Evolutionary conservation across 2,888 invertebrate genomes (phyloP), one percentile per base, ranked within the genome.

Genomic region (Unio delphinus): DNA sequence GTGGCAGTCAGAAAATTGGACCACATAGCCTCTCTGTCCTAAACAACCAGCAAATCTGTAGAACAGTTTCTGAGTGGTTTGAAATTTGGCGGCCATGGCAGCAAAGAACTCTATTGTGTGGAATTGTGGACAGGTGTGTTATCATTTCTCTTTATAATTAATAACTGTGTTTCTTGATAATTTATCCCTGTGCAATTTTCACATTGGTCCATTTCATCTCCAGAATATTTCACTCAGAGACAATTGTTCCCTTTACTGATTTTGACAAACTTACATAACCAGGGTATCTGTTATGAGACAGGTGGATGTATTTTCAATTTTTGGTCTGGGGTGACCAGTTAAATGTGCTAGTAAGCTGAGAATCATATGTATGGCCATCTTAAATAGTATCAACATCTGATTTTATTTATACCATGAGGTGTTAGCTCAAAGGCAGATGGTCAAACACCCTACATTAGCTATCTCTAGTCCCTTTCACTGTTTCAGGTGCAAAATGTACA

Each of bases 21-120:
- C 73, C 70, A 28, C 75, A 74, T 5, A 74, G 75, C 60, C 79
- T 80, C 66, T 82, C 82, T 34, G 71, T 70, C 18, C 69, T 85
- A 7, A 85, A 83, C 79, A 85, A 85, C 68, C 83, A 86, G 64
- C 84, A 85, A 68, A 84, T 85, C 54, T 85, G 79, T 69, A 79
- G 81, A 63, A 85, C 80, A n/a, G 76, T 88, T 11, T 79, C 80
- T 69, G 86, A 86, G 30, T 88, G 87, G 87, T 85, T 84, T 70
- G 81, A 82, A 20, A 67, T 75, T 56, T 88, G 88, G 88, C 72
- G 79, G 65, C 83, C 86, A 67, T 87, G 87, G 87, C 88, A 88
- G 71, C 86, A 87, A 70, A 80, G 78, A 64, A 80, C 82, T 18
- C 68, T 87, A 8, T 78, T 88, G 4, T 84, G 81, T 81, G 86